Percentiles rank a stretch among this genome's conserved stretches.
phyloP scores from a whole-genome alignment of 2,797 vertebrate genomes.

The Poecilia velifera region DNA sequence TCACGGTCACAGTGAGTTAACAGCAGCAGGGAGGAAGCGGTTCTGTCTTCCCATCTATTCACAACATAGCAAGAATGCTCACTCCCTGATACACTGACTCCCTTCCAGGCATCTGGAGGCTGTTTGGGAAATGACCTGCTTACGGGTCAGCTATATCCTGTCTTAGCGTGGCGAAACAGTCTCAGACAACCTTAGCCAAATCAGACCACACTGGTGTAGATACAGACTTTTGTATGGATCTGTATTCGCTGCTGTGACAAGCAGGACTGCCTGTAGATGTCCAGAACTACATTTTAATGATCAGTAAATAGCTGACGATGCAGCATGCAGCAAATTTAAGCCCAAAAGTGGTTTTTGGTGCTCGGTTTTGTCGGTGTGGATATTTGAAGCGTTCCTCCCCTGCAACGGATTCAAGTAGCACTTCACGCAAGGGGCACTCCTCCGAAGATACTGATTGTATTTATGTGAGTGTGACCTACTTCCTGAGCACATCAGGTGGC shows the following conservation, averaged over 20 bases:
- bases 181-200: background rate
- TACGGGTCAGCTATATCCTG: background rate
- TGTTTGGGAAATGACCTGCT: background rate
- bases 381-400: background rate
- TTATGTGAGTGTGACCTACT: constrained; percentile 61
- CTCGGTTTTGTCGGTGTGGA: background rate
- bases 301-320: background rate
- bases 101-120: background rate
- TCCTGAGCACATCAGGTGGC: constrained; percentile 70
- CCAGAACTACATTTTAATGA: background rate
- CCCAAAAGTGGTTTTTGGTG: background rate
- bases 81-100: constrained; percentile 7
- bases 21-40: background rate
- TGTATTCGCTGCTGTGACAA: background rate
- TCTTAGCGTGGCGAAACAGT: background rate
- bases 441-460: constrained; percentile 61
- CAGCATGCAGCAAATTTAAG: background rate
- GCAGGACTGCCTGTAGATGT: background rate
- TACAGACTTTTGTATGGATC: background rate
- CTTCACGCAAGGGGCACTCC: constrained; percentile 40
- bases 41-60: background rate
- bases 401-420: constrained; percentile 30
- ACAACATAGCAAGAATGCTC: constrained; percentile 1
- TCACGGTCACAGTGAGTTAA: background rate
- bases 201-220: background rate